phyloP scores from a whole-genome alignment of 2,888 invertebrate genomes.

The Disparrhopalites patrizii region DNA sequence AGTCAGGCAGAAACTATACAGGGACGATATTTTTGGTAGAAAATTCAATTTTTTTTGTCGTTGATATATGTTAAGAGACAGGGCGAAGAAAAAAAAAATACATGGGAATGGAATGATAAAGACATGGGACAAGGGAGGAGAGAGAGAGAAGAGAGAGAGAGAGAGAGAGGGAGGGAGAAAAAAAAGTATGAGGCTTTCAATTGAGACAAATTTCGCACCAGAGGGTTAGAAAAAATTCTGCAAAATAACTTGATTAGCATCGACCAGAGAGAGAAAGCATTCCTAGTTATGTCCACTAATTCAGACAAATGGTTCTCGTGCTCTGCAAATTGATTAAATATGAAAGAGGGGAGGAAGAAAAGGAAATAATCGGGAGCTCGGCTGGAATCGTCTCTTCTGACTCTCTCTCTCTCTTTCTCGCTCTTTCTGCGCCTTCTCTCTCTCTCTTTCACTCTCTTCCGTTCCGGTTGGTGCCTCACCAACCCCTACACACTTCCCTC shows the following conservation, averaged over 20 bases:
- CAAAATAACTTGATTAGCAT: slow-evolving; percentile 44
- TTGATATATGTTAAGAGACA: neutral
- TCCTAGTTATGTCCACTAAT: slow-evolving; percentile 49
- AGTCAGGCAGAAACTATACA: neutral
- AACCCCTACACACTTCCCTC: neutral
- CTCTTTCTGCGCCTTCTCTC: neutral
- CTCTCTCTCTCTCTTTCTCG: slow-evolving; percentile 7
- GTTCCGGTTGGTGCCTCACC: slow-evolving; percentile 7
- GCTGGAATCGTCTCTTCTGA: neutral
- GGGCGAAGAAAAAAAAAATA: neutral
- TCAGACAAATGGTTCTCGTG: slow-evolving; percentile 49
- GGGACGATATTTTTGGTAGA: neutral
- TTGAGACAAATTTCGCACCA: slow-evolving; percentile 49
- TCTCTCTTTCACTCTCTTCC: neutral
- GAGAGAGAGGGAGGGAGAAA: slow-evolving; percentile 3
- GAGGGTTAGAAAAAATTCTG: slow-evolving; percentile 48
- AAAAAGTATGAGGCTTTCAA: slow-evolving; percentile 22
- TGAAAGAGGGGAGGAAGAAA: slow-evolving; percentile 39
- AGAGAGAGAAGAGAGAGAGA: slow-evolving; percentile 7
- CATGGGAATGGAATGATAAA: neutral
- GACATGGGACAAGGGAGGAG: neutral
- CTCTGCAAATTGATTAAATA: slow-evolving; percentile 49
- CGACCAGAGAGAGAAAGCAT: slow-evolving; percentile 38
- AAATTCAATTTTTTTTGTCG: neutral
- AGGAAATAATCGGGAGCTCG: neutral